These are phyloP conservation scores for Oreochromis spilurus DNA, from an alignment of 2,113 vertebrate species.

Conservation along the genomic window DNA sequence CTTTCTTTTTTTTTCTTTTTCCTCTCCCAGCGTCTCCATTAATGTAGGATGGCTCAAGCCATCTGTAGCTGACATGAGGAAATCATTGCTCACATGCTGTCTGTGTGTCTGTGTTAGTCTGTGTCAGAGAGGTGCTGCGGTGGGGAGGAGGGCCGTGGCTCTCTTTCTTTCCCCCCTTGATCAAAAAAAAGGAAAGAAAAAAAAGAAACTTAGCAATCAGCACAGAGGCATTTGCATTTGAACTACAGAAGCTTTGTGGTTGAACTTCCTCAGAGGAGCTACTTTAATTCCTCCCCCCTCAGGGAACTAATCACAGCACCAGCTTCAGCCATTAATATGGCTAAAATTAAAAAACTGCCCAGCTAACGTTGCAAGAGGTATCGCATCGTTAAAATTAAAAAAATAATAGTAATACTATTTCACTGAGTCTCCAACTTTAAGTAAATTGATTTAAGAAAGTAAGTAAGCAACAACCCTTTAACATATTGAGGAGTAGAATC, in stretches of 20 bases:
- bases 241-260: background rate
- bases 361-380: background rate
- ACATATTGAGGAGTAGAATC: background rate
- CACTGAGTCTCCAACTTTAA: background rate
- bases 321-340: background rate
- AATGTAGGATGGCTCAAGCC: constrained; percentile 42
- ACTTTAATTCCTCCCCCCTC: background rate
- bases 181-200: background rate
- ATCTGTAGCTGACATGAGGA: constrained; percentile 59
- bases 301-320: background rate
- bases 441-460: background rate
- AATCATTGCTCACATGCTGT: constrained; percentile 50
- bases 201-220: background rate
- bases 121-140: constrained; percentile 14
- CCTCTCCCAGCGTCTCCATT: background rate
- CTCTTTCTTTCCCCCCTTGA: background rate
- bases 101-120: constrained; percentile 31
- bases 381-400: background rate
- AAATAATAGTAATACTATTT: accelerated
- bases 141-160: background rate
- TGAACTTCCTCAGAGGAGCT: background rate
- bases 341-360: background rate
- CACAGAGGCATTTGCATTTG: background rate
- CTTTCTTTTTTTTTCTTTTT: background rate
- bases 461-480: background rate